A percentile compares a stretch with the other conserved stretches of the same genome.
phyloP scores from a whole-genome alignment of 2,797 vertebrate genomes.

The Margarornis squamiger region DNA sequence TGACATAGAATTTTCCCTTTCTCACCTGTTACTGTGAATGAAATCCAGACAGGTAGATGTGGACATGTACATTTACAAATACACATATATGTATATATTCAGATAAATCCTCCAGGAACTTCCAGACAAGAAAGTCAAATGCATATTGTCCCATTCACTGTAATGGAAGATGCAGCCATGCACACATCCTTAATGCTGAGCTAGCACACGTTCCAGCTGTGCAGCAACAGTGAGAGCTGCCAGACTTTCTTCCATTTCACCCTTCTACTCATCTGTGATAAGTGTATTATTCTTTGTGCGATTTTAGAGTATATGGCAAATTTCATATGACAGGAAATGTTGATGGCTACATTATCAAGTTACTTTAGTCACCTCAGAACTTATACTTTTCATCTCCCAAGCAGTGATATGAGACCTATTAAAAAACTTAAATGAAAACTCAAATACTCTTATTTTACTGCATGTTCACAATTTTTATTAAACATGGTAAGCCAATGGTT shows the following conservation, averaged over 20 bases:
- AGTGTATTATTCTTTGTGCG: not conserved
- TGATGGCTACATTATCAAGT: not conserved
- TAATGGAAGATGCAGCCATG: not conserved
- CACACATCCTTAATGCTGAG: not conserved
- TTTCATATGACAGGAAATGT: not conserved
- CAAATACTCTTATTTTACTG: not conserved
- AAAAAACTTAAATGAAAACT: not conserved
- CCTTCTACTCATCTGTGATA: not conserved
- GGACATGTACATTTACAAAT: not conserved
- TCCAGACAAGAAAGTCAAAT: not conserved
- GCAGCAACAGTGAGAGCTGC: not conserved
- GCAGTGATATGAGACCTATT: not conserved
- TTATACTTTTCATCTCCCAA: not conserved
- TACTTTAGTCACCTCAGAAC: not conserved
- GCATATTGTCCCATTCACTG: not conserved
- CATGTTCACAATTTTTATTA: not conserved
- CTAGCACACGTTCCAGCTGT: not conserved
- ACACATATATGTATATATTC: not conserved
- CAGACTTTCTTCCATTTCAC: not conserved
- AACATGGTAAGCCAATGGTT: not conserved
- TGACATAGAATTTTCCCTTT: not conserved
- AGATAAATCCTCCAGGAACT: not conserved
- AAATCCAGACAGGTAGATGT: not conserved
- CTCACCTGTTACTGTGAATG: not conserved
- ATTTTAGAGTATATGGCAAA: not conserved